Evolutionary conservation across 2,888 invertebrate species (phyloP).

Genomic region (Drosophila greeni): DNA sequence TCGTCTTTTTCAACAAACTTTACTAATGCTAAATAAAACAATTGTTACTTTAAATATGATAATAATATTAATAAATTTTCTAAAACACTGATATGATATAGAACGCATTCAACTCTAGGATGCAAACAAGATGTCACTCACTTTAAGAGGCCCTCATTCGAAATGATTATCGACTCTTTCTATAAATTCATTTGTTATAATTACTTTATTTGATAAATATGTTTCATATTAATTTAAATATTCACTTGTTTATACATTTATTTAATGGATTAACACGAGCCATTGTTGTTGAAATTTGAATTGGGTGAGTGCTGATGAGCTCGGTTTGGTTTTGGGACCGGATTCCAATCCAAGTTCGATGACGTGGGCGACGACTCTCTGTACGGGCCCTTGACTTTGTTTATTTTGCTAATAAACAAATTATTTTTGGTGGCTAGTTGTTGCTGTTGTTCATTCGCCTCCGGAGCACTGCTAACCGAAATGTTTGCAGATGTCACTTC

Average conservation of each 20-base stretch:
- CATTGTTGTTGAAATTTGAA: slow-evolving; percentile 16
- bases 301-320: slow-evolving; percentile 59
- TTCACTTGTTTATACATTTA: slow-evolving; percentile 19
- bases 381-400: slow-evolving; percentile 69
- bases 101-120: too few species aligned
- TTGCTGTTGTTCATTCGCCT: slow-evolving; percentile 23
- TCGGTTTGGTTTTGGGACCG: slow-evolving; percentile 78
- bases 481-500: slow-evolving; percentile 22
- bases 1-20: slow-evolving; percentile 28
- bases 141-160: too few species aligned
- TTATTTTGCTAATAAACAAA: slow-evolving; percentile 75
- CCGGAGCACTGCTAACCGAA: slow-evolving; percentile 1
- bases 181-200: slow-evolving; percentile 5
- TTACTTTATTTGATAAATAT: slow-evolving; percentile 17
- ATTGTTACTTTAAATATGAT: slow-evolving; percentile 37
- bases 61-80: slow-evolving; percentile 34
- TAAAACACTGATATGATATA: too few species aligned
- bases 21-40: slow-evolving; percentile 22
- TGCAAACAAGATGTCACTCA: too few species aligned
- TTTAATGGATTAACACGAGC: slow-evolving; percentile 12
- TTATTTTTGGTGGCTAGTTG: slow-evolving; percentile 38
- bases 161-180: not conserved
- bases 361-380: slow-evolving; percentile 77
- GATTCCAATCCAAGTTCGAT: slow-evolving; percentile 79
- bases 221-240: slow-evolving; percentile 24